Base-by-base conservation (phyloP, 1,140 invertebrate genomes). In the Coelopa frigida region DNA sequence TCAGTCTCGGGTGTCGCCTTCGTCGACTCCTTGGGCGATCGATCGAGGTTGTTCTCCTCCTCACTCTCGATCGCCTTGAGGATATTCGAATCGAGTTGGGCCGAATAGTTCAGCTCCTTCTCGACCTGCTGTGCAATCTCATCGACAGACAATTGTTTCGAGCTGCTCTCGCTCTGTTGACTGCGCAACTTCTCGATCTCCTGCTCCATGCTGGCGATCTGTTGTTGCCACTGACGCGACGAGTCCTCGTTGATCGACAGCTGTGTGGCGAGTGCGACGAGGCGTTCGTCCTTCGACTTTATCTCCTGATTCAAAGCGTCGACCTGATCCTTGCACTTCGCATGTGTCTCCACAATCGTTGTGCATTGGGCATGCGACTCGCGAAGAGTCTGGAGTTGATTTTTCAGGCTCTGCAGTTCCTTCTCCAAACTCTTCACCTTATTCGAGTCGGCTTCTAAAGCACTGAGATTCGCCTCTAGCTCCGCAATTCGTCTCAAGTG, bases 81-180 rank as follows among this genome's bases (percentile, higher is more conserved):
- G 21, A 80, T 72, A 44, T 74, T 76, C 3, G 73, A 72, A 55
- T 82, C 80, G 6, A 81, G 57, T 46, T 73, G 70, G 0, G 72
- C 77, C 0, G 79, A 80, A 36, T 77, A 71, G 57, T 81, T 73
- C 1, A 82, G 48, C 52, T 81, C 78, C 40, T 74, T 70, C 23
- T 79, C 74, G 3, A 82, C 71, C 53, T 75, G 66, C 39, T 69
- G 70, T 2, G 72, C 68, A 45, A 80, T 77, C 38, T 80, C 78
- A 38, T 80, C 77, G 3, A 81, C 72, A 1, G 77, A 70, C 24
- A 61, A 59, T 22, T 54, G 60, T 51, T 63, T 59, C 0, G 69
- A 61, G 48, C 59, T 53, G 3, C 64, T 49, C 5, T 67, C 63
- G 14, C 52, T 56, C 14, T 55, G 38, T 46, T 54, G 52, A n/a